Evolutionary conservation across 2,113 vertebrate genomes (phyloP), one percentile per base, ranked within the genome.

Genomic region (Genyomyrus donnyi): DNA sequence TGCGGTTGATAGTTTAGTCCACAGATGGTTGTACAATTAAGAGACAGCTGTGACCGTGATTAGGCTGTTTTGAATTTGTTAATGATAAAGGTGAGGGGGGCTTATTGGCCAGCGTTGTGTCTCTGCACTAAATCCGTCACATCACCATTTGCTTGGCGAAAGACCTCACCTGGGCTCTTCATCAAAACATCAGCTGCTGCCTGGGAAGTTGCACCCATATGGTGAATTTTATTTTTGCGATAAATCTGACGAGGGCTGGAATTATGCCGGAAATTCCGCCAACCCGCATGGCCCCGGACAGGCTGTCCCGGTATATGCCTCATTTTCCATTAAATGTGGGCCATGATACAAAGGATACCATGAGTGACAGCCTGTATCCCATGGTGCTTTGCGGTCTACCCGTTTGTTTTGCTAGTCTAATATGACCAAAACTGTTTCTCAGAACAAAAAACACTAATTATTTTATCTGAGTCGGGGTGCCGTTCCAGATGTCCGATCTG

Each of bases 1-100:
- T 66, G 49, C 21, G 17, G 56, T 62, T 88, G 87, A 62, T 88
- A 35, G 46, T 53, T 88, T 39, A 24, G 53, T 88, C 56, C 24
- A n/a, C 56, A 62, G 56, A 88, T 58, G 87, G 87, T 39, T 53
- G 87, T 46, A n/a, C 24, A 88, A 62, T 66, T 58, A 88, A 88
- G 31, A 88, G 53, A 58, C 87, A 62, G 24, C 87, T 88, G 52
- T 66, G 53, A 66, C 10, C 42, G 87, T 39, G 58, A 62, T 88
- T 42, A 88, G 87, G 35, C 19, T 24, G 6, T 62, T 39, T 45
- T 62, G 56, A 62, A 58, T 62, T 35, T 66, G 35, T 46, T 87
- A 87, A 87, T 53, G 85, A 85, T 85, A 48, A n/a, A 85, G 83
- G 49, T 53, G 49, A 35, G 24, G n/a, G 13, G 27, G 24, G 83